A percentile compares a stretch with the other conserved stretches of the same genome.
phyloP scores from a whole-genome alignment of 2,888 invertebrate genomes.

The Drosophila trichaetosa region DNA sequence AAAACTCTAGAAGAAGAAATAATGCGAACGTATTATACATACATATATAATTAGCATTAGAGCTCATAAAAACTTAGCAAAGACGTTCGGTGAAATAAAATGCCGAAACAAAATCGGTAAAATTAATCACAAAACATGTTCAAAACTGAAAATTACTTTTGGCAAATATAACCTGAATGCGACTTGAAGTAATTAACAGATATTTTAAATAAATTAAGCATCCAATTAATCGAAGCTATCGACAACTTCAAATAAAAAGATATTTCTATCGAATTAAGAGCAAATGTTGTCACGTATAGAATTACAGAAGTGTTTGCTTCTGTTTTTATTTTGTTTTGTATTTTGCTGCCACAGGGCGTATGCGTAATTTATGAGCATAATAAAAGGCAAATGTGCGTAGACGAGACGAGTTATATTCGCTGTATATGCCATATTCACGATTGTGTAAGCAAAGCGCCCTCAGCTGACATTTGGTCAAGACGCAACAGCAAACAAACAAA shows the following conservation, averaged over 20 bases:
- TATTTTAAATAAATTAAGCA: constrained; percentile 55
- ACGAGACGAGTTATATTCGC: background rate
- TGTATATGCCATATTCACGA: background rate
- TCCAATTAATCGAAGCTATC: constrained; percentile 8
- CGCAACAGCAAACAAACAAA: constrained; percentile 1
- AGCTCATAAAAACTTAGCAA: constrained; percentile 51
- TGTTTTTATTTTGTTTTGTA: constrained; percentile 8
- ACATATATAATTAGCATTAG: constrained; percentile 55
- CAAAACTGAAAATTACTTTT: constrained; percentile 59
- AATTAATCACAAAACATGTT: constrained; percentile 46
- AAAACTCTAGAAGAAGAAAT: constrained; percentile 9
- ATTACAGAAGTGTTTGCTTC: constrained; percentile 10
- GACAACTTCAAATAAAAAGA: constrained; percentile 14
- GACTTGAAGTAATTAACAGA: constrained; percentile 60
- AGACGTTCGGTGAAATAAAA: constrained; percentile 41
- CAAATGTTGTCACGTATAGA: background rate
- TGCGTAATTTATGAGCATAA: constrained; percentile 62
- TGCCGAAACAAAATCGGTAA: constrained; percentile 20
- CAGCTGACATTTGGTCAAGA: constrained; percentile 47
- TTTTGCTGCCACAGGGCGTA: constrained; percentile 41
- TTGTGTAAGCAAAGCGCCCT: constrained; percentile 38
- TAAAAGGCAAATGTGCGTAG: constrained; percentile 15
- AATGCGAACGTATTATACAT: constrained; percentile 44
- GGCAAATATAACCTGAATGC: constrained; percentile 37
- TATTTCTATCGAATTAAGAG: constrained; percentile 25